Conservation (phyloP, 2,888 invertebrate genomes). For the Icerya purchasi region DNA sequence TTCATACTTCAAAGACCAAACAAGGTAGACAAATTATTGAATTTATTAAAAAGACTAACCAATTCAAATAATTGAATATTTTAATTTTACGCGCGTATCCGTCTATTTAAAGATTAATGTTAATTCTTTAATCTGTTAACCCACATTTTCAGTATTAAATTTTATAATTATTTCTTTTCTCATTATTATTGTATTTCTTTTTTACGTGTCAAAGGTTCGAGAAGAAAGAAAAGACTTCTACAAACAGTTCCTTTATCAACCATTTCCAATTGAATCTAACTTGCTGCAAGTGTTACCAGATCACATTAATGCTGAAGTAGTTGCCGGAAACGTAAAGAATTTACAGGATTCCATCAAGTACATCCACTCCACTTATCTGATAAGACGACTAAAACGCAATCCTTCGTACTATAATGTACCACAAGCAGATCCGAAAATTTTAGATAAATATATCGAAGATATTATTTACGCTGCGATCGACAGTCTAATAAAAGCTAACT, state of each 20-base stretch:
- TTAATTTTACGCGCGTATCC: too few relatives aligned
- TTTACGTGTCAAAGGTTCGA: slow-evolving; percentile 38
- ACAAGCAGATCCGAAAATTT: slow-evolving; percentile 39
- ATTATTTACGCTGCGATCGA: slow-evolving; percentile 59
- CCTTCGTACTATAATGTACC: slow-evolving; percentile 57
- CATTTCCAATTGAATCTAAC: slow-evolving; percentile 96
- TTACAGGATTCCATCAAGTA: slow-evolving; percentile 90
- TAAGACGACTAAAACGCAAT: slow-evolving; percentile 39
- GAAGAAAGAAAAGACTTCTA: slow-evolving; percentile 97
- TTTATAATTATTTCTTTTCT: too few relatives aligned
- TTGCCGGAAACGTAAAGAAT: slow-evolving; percentile 81
- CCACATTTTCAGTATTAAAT: too few relatives aligned
- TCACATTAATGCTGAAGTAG: slow-evolving; percentile 91
- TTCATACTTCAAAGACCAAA: too few relatives aligned
- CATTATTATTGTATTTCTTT: neutral
- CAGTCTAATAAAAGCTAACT: slow-evolving; percentile 29
- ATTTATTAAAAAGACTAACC: too few relatives aligned
- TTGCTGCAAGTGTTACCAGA: slow-evolving; percentile 76
- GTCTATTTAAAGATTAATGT: too few relatives aligned
- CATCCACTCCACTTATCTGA: slow-evolving; percentile 96
- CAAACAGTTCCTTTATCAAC: slow-evolving; percentile 95
- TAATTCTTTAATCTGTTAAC: too few relatives aligned
- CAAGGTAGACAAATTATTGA: too few relatives aligned
- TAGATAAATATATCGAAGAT: slow-evolving; percentile 55
- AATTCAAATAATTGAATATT: too few relatives aligned